Base-by-base conservation (phyloP, 2,888 invertebrate genomes). In the Panopea generosa region DNA sequence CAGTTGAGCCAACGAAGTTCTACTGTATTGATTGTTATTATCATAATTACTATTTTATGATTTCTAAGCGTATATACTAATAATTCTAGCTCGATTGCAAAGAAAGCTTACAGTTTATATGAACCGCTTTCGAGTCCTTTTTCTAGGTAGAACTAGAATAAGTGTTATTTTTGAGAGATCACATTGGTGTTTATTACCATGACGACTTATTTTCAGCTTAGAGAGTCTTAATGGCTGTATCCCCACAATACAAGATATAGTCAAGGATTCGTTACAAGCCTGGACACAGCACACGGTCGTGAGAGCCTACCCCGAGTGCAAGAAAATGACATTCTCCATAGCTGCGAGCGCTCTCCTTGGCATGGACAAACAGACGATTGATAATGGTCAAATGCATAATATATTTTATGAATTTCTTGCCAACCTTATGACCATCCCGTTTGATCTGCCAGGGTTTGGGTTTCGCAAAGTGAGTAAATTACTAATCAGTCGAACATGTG, bases 381-480 rank as follows among this genome's bases (percentile, higher is more conserved):
- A 74, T 16, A 70, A 63, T 6, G 56, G 59, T 2, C 11, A 45
- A 4, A 61, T 86, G 59, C 76, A 69, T 29, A 7, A 40, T 6
- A 68, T 66, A 4, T 89, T 88, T 59, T 40, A 76, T n/a, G 79
- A 80, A 16, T 81, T 89, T 50, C 53, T 75, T 4, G 66, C 83
- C 29, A 90, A 87, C 65, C 75, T 91, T 27, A 90, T 91, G 76
- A 86, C 87, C 6, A 45, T 90, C 24, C 91, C 91, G 2, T 26
- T 86, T 22, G 71, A 86, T 26, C 20, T 91, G 7, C 90, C 90
- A 16, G 91, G 91, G 27, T 78, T 84, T 22, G 90, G 90, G n/a
- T 78, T 90, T 20, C 62, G 84, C 40, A 90, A 88, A 88, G 91
- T 91, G 74, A 71, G 82, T 27, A 20, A n/a, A 22, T 40, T 14